Evolutionary conservation across 2,113 vertebrate species (phyloP).

Genomic region (Hippolais icterina): DNA sequence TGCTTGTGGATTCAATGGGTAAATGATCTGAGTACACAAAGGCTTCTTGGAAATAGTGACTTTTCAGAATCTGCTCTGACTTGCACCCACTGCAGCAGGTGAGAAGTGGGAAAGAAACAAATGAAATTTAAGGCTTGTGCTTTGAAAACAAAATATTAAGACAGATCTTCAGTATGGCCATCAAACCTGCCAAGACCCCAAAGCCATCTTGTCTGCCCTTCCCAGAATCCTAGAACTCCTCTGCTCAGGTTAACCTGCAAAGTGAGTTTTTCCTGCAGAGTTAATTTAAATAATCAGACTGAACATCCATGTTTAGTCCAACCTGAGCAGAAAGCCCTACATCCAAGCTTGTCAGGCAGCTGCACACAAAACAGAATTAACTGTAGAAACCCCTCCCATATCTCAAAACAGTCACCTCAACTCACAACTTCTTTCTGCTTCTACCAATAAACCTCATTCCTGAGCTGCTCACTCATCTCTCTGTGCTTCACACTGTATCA

Average conservation of each 20-base stretch:
- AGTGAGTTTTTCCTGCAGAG: neutral
- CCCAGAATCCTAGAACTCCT: neutral
- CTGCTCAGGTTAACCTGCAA: neutral
- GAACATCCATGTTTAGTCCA: neutral
- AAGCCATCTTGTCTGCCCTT: neutral
- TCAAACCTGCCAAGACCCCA: neutral
- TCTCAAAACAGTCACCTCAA: neutral
- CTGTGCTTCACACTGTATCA: neutral
- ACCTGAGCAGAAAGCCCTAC: neutral
- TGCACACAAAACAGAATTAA: neutral
- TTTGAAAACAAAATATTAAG: neutral
- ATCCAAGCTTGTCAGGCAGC: neutral
- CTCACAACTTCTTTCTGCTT: neutral
- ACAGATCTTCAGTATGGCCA: neutral
- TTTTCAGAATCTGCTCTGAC: neutral
- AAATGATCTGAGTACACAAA: neutral
- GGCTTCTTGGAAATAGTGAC: neutral
- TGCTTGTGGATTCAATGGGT: neutral
- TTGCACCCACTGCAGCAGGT: neutral
- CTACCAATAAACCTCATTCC: neutral
- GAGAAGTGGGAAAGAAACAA: neutral
- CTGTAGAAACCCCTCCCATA: accelerated
- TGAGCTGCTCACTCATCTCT: neutral
- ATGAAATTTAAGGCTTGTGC: neutral
- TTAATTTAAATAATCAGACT: neutral